Percentiles rank a stretch among this genome's conserved stretches.
phyloP scores from a whole-genome alignment of 2,888 invertebrate species.

The Tridacna gigas region DNA sequence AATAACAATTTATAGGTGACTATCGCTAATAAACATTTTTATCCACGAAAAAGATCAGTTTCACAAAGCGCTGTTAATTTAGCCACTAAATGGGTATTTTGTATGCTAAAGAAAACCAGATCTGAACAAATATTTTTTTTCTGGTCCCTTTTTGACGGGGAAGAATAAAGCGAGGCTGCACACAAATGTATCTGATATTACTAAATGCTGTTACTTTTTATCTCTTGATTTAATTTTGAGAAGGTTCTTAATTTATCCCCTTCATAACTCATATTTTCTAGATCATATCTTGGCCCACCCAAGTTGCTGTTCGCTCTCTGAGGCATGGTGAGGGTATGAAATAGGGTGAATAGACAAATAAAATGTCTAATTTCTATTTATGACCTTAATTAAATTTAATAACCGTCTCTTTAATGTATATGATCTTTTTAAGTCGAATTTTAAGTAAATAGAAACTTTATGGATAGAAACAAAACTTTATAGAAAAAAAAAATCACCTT shows the following conservation, averaged over 20 bases:
- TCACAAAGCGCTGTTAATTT: slow-evolving; percentile 51
- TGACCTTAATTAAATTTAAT: slow-evolving; percentile 56
- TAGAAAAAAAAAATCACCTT: background rate
- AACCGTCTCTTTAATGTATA: slow-evolving; percentile 37
- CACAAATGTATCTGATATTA: slow-evolving; percentile 61
- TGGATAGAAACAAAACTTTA: background rate
- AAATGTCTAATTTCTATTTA: slow-evolving; percentile 52
- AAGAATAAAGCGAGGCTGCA: background rate
- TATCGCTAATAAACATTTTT: slow-evolving; percentile 4
- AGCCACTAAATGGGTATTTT: slow-evolving; percentile 41
- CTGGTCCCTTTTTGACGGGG: background rate
- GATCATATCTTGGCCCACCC: slow-evolving; percentile 67
- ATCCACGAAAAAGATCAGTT: slow-evolving; percentile 48
- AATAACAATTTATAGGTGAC: slow-evolving; percentile 20
- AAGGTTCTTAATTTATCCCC: slow-evolving; percentile 64
- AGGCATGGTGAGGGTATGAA: slow-evolving; percentile 37
- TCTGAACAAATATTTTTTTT: slow-evolving; percentile 7
- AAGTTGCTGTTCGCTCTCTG: slow-evolving; percentile 50
- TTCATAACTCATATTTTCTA: slow-evolving; percentile 67
- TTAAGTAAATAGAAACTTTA: no score
- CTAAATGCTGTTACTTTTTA: slow-evolving; percentile 63
- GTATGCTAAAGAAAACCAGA: slow-evolving; percentile 31
- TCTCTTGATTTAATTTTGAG: slow-evolving; percentile 65
- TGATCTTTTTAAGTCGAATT: slow-evolving; percentile 8
- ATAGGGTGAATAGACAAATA: slow-evolving; percentile 36